Evolutionary conservation across 1,140 invertebrate genomes (phyloP), one percentile per base, ranked within the genome.

Genomic region (Calycopis cecrops): DNA sequence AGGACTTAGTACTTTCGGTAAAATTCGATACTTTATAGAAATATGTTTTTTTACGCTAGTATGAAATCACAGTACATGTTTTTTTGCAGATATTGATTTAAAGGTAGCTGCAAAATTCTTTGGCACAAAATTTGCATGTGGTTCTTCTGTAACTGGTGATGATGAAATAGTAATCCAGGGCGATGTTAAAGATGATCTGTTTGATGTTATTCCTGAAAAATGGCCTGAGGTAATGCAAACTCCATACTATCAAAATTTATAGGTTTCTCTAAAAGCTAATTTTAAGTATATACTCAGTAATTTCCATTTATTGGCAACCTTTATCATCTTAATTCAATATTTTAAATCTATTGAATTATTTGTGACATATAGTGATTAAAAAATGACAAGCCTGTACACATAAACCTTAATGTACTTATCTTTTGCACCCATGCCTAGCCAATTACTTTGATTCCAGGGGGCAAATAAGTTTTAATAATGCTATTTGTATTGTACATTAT

Each of bases 101-200:
- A 99, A 99, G 89, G 95, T 97, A 59, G 99, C 99, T 52, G 94
- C 97, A 42, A 99, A 99, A 85, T 98, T 97, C 83, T 99, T 99
- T 89, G 96, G 97, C 35, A 95, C 94, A 54, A 97, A 96, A 85
- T 99, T 99, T 91, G 97, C 98, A 6, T 99, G 98, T 90, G 98
- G 98, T 9, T 98, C 97, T 12, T 99, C 98, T 14, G 97, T 99
- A 0, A 99, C 97, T 35, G 98, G 97, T 10, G 97, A 99, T 59
- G 98, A 99, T 91, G 99, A 99, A 89, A 99, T 99, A 78, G 98
- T 99, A 6, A 99, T 99, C 80, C 98, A 99, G 89, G 98, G 96
- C 54, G 97, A 98, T 89, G 95, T 99, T 0, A 99, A 99, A 86
- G 97, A 99, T 90, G 98, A 99, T 68, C 86, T 99, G 2, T 97